Base-by-base conservation (phyloP, 2,797 vertebrate genomes). In the Cyclura pinguis region DNA sequence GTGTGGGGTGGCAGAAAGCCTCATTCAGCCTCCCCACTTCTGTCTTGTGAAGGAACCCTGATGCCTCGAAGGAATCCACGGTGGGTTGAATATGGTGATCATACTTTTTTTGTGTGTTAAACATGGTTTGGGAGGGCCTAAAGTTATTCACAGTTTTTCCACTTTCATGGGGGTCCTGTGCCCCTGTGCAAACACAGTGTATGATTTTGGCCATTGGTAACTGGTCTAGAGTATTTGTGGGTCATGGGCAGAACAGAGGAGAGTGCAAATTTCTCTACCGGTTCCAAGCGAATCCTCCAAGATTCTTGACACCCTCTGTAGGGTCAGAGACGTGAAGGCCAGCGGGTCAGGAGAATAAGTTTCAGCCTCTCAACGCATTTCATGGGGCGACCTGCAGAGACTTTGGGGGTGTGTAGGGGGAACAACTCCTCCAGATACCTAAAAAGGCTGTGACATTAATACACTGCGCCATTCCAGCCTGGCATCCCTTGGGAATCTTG, bases 281-380 rank as follows among this genome's bases (percentile, higher is more conserved):
- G n/a, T 87, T 91, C 91, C 90, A 62, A 86, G 89, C 29, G 92
- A 91, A 94, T 80, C 88, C 95, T 84, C 90, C 89, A 92, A 94
- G 82, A 89, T 91, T 92, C 91, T 90, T 94, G 94, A 95, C 91
- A 92, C 90, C 95, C 42, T 92, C 89, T 0, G 0, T 57, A 64
- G 91, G 92, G 93, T 93, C 94, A 85, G 67, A 78, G n/a, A 62
- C 90, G 86, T 90, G 86, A 94, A 91, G 85, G 32, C 86, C 84
- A 80, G 89, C 80, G 91, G 85, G 92, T 92, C 94, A 95, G 47
- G 87, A 89, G 95, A 93, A 95, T 94, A 93, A 91, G 92, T 95
- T 95, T 95, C 83, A 85, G 87, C 91, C 91, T 93, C 93, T 93
- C 91, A 94, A 95, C 92, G 92, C 91, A 89, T 95, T 92, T 92